phyloP scores from a whole-genome alignment of 2,797 vertebrate genomes.

The Crypturellus tataupa region DNA sequence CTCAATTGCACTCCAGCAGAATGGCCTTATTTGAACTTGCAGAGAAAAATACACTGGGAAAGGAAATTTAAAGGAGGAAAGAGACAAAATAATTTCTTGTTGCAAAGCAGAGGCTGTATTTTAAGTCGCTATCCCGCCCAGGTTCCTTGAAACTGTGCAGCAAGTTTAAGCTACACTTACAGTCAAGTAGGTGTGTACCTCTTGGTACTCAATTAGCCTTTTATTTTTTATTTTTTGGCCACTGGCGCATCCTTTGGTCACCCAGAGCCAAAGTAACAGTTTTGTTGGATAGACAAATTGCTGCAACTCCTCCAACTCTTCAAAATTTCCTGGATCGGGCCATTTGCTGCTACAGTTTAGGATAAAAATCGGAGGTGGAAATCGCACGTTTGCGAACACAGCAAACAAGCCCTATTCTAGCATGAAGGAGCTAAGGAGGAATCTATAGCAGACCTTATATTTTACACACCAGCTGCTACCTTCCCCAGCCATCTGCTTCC shows the following conservation, averaged over 20 bases:
- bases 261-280: background rate
- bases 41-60: background rate
- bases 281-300: background rate
- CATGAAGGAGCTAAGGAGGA: constrained; percentile 36
- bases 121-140: background rate
- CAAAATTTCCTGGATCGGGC: background rate
- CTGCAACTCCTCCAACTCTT: background rate
- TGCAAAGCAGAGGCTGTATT: background rate
- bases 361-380: background rate
- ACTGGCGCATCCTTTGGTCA: background rate
- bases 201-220: background rate
- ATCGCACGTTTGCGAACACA: background rate
- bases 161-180: background rate
- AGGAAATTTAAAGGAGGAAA: background rate
- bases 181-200: background rate
- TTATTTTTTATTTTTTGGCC: background rate
- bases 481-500: constrained; percentile 67
- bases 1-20: background rate
- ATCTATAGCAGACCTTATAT: constrained; percentile 48
- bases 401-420: background rate
- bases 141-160: background rate
- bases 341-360: background rate
- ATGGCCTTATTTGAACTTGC: background rate
- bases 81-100: background rate
- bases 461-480: constrained; percentile 68